Evolutionary conservation across 1,140 invertebrate genomes (phyloP).

Genomic region (Scylla paramamosain): DNA sequence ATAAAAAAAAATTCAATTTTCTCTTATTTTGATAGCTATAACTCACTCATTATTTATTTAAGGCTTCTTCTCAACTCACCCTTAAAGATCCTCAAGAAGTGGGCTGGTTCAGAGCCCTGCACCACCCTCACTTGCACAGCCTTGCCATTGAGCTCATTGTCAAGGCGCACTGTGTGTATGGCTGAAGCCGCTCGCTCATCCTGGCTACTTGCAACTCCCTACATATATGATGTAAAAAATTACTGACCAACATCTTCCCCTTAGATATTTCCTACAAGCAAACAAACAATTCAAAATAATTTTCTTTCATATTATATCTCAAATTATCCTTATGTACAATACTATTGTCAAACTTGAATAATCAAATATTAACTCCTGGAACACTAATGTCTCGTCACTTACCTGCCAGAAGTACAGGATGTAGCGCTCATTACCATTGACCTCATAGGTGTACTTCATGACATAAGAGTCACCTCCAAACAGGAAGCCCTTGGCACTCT

Average conservation of each 20-base stretch:
- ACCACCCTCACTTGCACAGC: constrained; percentile 86
- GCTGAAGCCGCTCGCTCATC: constrained; percentile 86
- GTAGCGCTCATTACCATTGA: constrained; percentile 81
- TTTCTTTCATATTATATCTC: too few species aligned
- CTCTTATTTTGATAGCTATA: too few species aligned
- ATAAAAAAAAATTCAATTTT: too few species aligned
- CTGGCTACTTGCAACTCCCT: constrained; percentile 83
- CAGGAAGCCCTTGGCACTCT: constrained; percentile 84
- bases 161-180: constrained; percentile 84
- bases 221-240: constrained; percentile 16
- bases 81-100: constrained; percentile 90
- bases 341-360: too few species aligned
- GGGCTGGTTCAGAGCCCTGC: constrained; percentile 87
- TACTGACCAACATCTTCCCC: not conserved
- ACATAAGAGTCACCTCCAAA: constrained; percentile 90
- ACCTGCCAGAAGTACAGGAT: constrained; percentile 90
- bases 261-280: too few species aligned
- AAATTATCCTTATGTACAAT: too few species aligned
- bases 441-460: constrained; percentile 86
- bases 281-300: not conserved
- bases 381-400: not conserved
- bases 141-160: constrained; percentile 83
- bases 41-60: too few species aligned
- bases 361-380: too few species aligned
- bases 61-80: constrained; percentile 81